Percentiles rank a stretch among this genome's conserved stretches.
These are phyloP conservation scores for Aldrovandia affinis DNA, from an alignment of 2,797 vertebrate species.

Conservation along the genomic window DNA sequence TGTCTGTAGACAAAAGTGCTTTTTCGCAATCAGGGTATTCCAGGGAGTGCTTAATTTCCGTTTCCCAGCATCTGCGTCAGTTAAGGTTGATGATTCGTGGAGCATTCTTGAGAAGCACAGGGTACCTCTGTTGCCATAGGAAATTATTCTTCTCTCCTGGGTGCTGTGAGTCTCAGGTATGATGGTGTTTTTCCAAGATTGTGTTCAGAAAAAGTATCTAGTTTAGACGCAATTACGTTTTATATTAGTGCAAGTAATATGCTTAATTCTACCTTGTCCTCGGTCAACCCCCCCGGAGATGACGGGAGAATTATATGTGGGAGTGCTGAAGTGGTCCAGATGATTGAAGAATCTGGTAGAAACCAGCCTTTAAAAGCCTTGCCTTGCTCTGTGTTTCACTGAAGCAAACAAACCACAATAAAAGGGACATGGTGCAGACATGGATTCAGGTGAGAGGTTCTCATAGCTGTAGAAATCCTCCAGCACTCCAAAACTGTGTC, in stretches of 20 bases:
- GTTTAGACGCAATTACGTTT: background rate
- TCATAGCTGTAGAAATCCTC: background rate
- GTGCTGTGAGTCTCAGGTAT: background rate
- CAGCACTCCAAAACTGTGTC: constrained; percentile 27
- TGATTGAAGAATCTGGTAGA: no score
- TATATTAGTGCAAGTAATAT: background rate
- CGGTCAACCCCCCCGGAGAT: background rate
- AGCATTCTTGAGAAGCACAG: background rate
- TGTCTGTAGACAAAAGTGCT: constrained; percentile 12
- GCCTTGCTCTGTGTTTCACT: no score
- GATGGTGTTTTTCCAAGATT: background rate
- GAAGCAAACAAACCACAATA: no score
- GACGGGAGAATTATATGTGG: background rate
- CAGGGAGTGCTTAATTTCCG: background rate
- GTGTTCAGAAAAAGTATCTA: background rate
- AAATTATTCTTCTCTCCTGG: background rate
- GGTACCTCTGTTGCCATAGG: background rate
- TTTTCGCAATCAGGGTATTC: constrained; percentile 16
- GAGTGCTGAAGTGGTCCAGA: background rate
- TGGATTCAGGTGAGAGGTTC: background rate
- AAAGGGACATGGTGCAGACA: no score
- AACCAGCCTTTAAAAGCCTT: no score
- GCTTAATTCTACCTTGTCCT: background rate
- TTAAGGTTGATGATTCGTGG: constrained; percentile 4
- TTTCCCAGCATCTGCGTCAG: background rate